phyloP scores from a whole-genome alignment of 1,140 invertebrate genomes.

The Drosophila ercepeae region DNA sequence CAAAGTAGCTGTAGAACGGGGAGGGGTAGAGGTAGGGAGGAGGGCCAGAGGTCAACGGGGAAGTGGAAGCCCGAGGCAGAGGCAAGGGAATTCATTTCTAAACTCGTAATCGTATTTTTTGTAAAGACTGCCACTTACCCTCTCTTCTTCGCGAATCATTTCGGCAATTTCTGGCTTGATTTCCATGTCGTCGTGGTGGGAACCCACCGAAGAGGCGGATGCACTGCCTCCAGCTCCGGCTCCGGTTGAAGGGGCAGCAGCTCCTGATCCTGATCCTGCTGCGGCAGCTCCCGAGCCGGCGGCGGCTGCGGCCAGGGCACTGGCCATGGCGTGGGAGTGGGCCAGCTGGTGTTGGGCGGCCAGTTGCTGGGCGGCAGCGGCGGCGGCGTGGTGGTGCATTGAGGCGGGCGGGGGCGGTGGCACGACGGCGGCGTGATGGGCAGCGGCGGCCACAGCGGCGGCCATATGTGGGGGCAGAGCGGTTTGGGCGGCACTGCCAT shows the following conservation, averaged over 20 bases:
- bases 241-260: conserved; percentile 25
- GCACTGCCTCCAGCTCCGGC: conserved; percentile 33
- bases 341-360: conserved; percentile 78
- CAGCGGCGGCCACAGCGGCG: conserved; percentile 64
- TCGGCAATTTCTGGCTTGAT: conserved; percentile 96
- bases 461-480: conserved; percentile 67
- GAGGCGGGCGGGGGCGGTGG: conserved; percentile 28
- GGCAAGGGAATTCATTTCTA: background rate
- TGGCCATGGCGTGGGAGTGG: conserved; percentile 77
- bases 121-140: conserved; percentile 88
- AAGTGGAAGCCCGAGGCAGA: conserved; percentile 1
- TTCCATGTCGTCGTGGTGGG: conserved; percentile 90
- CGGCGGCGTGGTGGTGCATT: conserved; percentile 75
- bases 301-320: conserved; percentile 58
- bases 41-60: background rate
- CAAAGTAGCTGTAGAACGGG: conserved; percentile 18
- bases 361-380: conserved; percentile 73
- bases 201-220: conserved; percentile 50
- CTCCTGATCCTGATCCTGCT: conserved; percentile 51
- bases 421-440: conserved; percentile 60
- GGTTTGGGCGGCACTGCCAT: conserved; percentile 61
- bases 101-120: background rate
- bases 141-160: conserved; percentile 97
- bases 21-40: conserved; percentile 3
- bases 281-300: conserved; percentile 36